Conservation (phyloP, 2,113 vertebrate species). For the Xyliphius kryptos region DNA sequence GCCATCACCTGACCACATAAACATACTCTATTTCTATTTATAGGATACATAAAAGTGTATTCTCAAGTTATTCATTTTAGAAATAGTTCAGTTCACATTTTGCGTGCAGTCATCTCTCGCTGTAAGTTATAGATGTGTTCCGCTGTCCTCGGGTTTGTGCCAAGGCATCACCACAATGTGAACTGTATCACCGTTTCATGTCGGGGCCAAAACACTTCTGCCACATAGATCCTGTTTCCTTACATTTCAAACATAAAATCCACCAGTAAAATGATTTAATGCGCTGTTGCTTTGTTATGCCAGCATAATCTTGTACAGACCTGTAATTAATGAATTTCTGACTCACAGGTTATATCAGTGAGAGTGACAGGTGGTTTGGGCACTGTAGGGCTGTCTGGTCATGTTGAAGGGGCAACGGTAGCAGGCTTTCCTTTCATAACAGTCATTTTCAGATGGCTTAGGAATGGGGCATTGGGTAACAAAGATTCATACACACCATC, state of each 20-base stretch:
- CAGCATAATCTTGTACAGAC: conserved; percentile 8
- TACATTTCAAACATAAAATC: background rate
- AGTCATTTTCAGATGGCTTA: conserved; percentile 37
- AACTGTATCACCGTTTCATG: conserved; percentile 25
- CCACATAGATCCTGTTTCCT: background rate
- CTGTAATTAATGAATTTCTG: conserved; percentile 12
- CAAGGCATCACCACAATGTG: conserved; percentile 45
- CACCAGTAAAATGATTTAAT: background rate
- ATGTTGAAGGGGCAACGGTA: conserved; percentile 1
- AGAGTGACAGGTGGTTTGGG: conserved; percentile 5
- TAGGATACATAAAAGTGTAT: conserved; percentile 25
- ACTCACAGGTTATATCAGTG: conserved; percentile 1
- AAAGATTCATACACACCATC: conserved; percentile 7
- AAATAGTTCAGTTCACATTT: background rate
- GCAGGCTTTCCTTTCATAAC: conserved; percentile 26
- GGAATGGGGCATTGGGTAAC: conserved; percentile 13
- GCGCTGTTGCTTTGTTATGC: conserved; percentile 3
- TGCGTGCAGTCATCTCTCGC: background rate
- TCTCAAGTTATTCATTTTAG: conserved; percentile 9
- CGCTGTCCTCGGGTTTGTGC: conserved; percentile 39
- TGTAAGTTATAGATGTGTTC: conserved; percentile 5
- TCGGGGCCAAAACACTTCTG: conserved; percentile 12
- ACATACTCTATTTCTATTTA: conserved; percentile 47
- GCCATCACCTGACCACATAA: conserved; percentile 55
- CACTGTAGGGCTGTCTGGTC: conserved; percentile 16